phyloP scores from a whole-genome alignment of 2,113 vertebrate genomes.

The Typhlomys cinereus region DNA sequence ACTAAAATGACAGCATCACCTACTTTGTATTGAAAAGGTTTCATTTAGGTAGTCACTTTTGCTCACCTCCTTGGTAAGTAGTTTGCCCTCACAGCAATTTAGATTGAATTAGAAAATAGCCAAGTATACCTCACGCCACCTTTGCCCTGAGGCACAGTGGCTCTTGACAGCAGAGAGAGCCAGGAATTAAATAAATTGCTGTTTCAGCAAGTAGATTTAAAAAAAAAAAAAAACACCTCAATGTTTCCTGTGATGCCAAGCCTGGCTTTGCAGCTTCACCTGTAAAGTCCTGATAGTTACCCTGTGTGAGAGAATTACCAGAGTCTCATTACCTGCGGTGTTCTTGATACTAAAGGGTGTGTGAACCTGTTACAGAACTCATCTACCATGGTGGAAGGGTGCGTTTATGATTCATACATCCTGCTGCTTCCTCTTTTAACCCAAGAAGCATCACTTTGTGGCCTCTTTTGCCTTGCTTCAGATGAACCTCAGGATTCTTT shows the following conservation, averaged over 20 bases:
- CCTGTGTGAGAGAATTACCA: not conserved
- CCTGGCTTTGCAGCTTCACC: slow-evolving; percentile 9
- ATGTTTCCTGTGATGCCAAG: slow-evolving; percentile 62
- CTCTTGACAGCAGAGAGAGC: slow-evolving; percentile 34
- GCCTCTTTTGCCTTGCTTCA: not conserved
- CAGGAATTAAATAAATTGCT: slow-evolving; percentile 44
- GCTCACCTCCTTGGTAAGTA: slow-evolving; percentile 15
- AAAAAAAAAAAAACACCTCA: too few relatives aligned
- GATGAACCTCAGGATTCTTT: not conserved
- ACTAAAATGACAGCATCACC: not conserved
- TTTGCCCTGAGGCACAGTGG: slow-evolving; percentile 23
- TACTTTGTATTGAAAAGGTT: not conserved
- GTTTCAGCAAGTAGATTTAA: slow-evolving; percentile 56
- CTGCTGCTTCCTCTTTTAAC: not conserved
- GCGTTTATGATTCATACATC: rapidly evolving
- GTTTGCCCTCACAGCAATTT: slow-evolving; percentile 9
- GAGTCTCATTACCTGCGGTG: not conserved
- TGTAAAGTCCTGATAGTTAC: slow-evolving; percentile 47
- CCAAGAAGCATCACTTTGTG: not conserved
- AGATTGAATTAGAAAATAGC: slow-evolving; percentile 37
- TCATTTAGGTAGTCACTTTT: not conserved
- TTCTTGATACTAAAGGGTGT: not conserved
- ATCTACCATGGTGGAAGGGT: not conserved
- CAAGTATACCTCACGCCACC: not conserved
- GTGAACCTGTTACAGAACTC: not conserved